Percentiles rank a stretch among this genome's conserved stretches.
These are phyloP conservation scores for Melanotaenia pygmaea DNA, from an alignment of 2,797 vertebrate species.

Conservation along the genomic window DNA sequence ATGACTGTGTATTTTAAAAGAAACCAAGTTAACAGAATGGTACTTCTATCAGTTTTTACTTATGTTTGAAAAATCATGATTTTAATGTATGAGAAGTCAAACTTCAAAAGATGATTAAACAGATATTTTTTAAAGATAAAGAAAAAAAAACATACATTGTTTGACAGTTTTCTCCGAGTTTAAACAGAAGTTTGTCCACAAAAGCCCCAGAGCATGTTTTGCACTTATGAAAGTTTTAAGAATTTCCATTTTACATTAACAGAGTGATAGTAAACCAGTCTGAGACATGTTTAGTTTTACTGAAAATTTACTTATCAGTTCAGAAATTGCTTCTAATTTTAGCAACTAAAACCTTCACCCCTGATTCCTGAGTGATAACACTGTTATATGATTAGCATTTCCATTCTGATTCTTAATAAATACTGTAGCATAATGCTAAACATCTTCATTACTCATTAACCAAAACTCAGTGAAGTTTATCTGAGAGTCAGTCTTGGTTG, in stretches of 20 bases:
- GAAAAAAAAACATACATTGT: neutral
- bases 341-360: constrained; percentile 14
- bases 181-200: neutral
- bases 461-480: neutral
- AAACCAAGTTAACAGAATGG: neutral
- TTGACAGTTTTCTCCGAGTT: constrained; percentile 12
- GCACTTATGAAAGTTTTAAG: constrained; percentile 7
- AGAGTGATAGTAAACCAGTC: neutral
- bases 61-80: neutral
- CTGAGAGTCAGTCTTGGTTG: constrained; percentile 7
- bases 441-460: constrained; percentile 23
- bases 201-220: constrained; percentile 23
- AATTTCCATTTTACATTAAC: constrained; percentile 5
- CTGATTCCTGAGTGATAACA: neutral
- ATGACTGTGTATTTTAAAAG: neutral
- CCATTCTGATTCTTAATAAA: neutral
- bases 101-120: neutral
- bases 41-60: neutral
- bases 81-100: neutral
- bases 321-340: neutral
- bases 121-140: neutral
- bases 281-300: neutral
- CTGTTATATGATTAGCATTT: neutral
- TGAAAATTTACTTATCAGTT: constrained; percentile 13
- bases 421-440: neutral